These are phyloP conservation scores for Papilio polytes DNA, from an alignment of 1,140 invertebrate genomes.

Conservation along the genomic window DNA sequence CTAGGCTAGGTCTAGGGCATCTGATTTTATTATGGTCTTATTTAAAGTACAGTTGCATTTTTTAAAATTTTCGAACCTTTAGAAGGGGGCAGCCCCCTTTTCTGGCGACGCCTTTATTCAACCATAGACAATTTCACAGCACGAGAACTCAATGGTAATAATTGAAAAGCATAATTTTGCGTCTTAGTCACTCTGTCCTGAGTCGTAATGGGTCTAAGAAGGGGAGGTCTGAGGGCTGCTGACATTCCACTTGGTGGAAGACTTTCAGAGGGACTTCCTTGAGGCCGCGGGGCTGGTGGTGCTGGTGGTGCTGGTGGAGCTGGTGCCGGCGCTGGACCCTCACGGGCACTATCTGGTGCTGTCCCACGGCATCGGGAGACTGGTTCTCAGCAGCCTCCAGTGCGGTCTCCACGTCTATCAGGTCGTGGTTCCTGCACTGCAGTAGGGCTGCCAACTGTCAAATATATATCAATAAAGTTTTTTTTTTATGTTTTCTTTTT, in stretches of 20 bases:
- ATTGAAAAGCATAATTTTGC: slow-evolving; percentile 67
- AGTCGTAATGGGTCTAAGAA: slow-evolving; percentile 69
- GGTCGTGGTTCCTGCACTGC: slow-evolving; percentile 72
- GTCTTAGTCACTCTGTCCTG: slow-evolving; percentile 76
- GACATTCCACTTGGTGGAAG: slow-evolving; percentile 70
- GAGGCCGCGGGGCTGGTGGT: slow-evolving; percentile 47
- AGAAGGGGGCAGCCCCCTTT: no score
- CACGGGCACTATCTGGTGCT: slow-evolving; percentile 63
- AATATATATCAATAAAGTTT: neutral
- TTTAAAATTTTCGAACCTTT: no score
- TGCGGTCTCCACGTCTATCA: slow-evolving; percentile 77
- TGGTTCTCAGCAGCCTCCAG: slow-evolving; percentile 75
- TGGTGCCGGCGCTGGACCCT: slow-evolving; percentile 40
- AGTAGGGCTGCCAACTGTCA: slow-evolving; percentile 70
- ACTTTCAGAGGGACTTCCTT: slow-evolving; percentile 75
- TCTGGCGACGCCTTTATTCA: neutral
- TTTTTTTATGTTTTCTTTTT: neutral
- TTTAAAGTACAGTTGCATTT: no score
- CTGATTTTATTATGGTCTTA: no score
- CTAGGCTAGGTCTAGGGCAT: no score
- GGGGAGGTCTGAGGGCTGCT: slow-evolving; percentile 62
- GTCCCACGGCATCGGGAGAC: slow-evolving; percentile 52
- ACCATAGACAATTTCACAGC: slow-evolving; percentile 15
- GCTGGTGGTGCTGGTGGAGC: slow-evolving; percentile 28
- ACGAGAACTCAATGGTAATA: slow-evolving; percentile 62